Conservation (phyloP, 1,140 invertebrate species). For the Drosophila nebulosa region DNA sequence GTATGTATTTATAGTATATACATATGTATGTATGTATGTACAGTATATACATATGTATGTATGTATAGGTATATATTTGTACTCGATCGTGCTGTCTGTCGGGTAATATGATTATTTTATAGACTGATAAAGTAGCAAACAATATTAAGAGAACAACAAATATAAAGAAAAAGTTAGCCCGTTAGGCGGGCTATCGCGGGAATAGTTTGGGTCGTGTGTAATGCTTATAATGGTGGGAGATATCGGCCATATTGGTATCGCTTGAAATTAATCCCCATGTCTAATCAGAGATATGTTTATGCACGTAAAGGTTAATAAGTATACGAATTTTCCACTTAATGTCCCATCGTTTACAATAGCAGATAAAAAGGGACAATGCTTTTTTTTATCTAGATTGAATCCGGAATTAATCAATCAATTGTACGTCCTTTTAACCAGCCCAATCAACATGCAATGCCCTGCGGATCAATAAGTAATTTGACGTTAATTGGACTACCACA, state of each 20-base stretch:
- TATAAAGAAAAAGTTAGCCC: background rate
- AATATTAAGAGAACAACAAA: background rate
- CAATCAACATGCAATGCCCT: background rate
- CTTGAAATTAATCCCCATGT: background rate
- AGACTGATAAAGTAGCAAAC: slow-evolving; percentile 26
- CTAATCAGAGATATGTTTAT: background rate
- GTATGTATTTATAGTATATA: background rate
- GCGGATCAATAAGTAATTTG: background rate
- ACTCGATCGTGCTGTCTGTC: slow-evolving; percentile 31
- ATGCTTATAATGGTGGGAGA: background rate
- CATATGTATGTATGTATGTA: background rate
- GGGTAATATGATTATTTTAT: slow-evolving; percentile 48
- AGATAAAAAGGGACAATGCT: background rate
- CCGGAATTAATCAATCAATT: background rate
- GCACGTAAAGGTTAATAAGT: background rate
- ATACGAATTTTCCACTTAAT: background rate
- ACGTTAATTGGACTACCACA: background rate
- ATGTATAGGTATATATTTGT: no score
- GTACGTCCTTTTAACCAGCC: background rate
- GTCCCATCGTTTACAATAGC: background rate
- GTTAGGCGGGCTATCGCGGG: background rate
- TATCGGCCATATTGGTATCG: background rate
- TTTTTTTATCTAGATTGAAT: background rate
- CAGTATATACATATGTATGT: no score
- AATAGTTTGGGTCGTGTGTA: background rate